Base-by-base conservation (phyloP, 2,113 vertebrate genomes). In the Hippopotamus amphibius region DNA sequence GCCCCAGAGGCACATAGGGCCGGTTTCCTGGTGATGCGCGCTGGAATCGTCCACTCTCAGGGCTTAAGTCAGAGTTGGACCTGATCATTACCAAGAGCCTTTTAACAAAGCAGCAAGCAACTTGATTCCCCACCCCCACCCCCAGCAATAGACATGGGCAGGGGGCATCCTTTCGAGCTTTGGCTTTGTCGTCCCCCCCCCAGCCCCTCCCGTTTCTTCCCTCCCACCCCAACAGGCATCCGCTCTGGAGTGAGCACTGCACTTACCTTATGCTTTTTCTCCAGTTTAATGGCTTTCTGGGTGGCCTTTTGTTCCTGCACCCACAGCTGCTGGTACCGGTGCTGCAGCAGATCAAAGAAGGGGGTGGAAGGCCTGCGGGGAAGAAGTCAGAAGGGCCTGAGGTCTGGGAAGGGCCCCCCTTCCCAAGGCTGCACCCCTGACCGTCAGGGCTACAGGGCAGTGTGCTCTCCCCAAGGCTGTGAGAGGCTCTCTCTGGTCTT, bases 281-380 rank as follows among this genome's bases (percentile, higher is more conserved):
- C 94, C 7, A 41, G 17, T 9, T 82, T 95, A 14, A 94, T 95
- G 50, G 97, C 95, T 43, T 76, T 93, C 61, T 98, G 98, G 61
- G 93, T 90, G 22, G 93, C 98, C 98, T 98, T 99, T 95, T 99
- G 99, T 0, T 99, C 95, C 2, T 99, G 98, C 93, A 99, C 86
- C 99, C 99, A 99, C 24, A 98, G 97, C 53, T 98, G 99, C 93
- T 98, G 99, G 92, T 99, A 99, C 74, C 98, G 99, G 93, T 99
- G 99, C 37, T 99, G 99, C 46, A 99, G 97, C 48, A 99, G 43
- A 26, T 99, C 99, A 5, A 96, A 98, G 68, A 99, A 81, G 0
- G 99, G 99, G 0, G 99, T 99, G 4, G 98, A 92, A 5, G 99
- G 96, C 97, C 99, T 99, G 98, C 0, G 84, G 95, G 82, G 90